These are phyloP conservation scores for Carapus acus DNA, from an alignment of 2,797 vertebrate species.

Conservation along the genomic window DNA sequence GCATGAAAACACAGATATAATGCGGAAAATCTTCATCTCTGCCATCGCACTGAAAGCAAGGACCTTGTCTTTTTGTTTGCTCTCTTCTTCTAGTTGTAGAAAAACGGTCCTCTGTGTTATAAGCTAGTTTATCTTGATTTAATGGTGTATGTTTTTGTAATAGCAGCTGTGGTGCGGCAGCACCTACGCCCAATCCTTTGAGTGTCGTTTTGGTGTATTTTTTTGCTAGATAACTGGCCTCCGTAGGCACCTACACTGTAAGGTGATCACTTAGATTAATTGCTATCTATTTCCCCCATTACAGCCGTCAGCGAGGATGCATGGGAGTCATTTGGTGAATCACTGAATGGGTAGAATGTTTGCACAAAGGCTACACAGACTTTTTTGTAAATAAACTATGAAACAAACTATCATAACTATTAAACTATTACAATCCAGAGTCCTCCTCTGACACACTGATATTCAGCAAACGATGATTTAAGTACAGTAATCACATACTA, in stretches of 20 bases:
- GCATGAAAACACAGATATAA: slow-evolving; percentile 45
- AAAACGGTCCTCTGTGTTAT: slow-evolving; percentile 43
- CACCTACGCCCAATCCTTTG: slow-evolving; percentile 6
- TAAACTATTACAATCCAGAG: too few species aligned
- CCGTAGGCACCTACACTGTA: slow-evolving; percentile 22
- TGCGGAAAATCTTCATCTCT: slow-evolving; percentile 38
- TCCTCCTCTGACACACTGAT: too few species aligned
- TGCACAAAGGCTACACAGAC: not conserved
- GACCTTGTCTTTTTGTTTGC: slow-evolving; percentile 39
- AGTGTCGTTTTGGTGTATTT: slow-evolving; percentile 12
- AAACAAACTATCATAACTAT: too few species aligned
- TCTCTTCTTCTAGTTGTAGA: slow-evolving; percentile 36
- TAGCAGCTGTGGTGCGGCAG: slow-evolving; percentile 7
- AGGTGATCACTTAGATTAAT: slow-evolving; percentile 27
- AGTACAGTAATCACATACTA: too few species aligned
- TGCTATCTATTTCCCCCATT: slow-evolving; percentile 19
- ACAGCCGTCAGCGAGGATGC: not conserved
- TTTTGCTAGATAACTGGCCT: slow-evolving; percentile 13
- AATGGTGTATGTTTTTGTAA: slow-evolving; percentile 20
- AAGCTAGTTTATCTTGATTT: slow-evolving; percentile 20
- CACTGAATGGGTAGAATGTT: not conserved
- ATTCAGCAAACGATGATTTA: too few species aligned
- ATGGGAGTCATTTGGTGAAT: not conserved
- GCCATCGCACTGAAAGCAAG: slow-evolving; percentile 52
- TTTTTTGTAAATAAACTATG: too few species aligned